A percentile compares a stretch with the other conserved stretches of the same genome.
Conservation (phyloP, 23 tunicate genomes). For the Botrylloides violaceus region DNA sequence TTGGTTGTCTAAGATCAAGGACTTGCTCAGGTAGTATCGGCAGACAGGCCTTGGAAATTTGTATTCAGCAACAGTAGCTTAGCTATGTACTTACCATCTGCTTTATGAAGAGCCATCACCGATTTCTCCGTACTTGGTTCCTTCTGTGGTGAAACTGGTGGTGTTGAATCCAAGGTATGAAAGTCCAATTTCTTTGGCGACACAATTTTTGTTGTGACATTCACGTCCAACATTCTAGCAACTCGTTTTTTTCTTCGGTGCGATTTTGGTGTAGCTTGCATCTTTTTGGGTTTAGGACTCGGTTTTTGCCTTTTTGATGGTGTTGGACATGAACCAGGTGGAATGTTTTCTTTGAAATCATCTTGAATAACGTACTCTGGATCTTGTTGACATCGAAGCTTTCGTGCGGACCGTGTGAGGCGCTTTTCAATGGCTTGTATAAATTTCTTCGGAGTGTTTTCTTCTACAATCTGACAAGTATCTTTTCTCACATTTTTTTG, state of each 20-base stretch:
- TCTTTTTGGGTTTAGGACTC: neutral
- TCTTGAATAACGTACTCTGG: neutral
- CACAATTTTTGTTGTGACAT: neutral
- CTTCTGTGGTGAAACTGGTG: neutral
- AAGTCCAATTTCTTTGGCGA: neutral
- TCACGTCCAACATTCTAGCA: neutral
- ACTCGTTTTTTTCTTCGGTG: neutral
- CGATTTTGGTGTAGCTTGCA: neutral
- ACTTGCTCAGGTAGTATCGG: too few species aligned
- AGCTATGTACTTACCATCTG: slow-evolving; percentile 3
- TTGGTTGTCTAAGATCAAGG: too few species aligned
- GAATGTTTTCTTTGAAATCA: slow-evolving; percentile 15
- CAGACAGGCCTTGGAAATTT: too few species aligned
- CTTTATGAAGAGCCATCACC: neutral
- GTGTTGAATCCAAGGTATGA: neutral
- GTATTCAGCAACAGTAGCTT: too few species aligned
- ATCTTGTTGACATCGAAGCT: neutral
- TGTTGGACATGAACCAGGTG: neutral
- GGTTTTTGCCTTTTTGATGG: neutral
- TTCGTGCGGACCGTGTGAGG: slow-evolving; percentile 2
- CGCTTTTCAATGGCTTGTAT: neutral
- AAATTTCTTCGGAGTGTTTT: neutral
- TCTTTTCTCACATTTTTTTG: neutral
- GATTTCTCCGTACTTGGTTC: neutral
- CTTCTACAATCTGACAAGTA: neutral